Percentiles rank a stretch among this genome's conserved stretches.
These are phyloP conservation scores for Adelges cooleyi DNA, from an alignment of 1,140 invertebrate genomes.

Conservation along the genomic window DNA sequence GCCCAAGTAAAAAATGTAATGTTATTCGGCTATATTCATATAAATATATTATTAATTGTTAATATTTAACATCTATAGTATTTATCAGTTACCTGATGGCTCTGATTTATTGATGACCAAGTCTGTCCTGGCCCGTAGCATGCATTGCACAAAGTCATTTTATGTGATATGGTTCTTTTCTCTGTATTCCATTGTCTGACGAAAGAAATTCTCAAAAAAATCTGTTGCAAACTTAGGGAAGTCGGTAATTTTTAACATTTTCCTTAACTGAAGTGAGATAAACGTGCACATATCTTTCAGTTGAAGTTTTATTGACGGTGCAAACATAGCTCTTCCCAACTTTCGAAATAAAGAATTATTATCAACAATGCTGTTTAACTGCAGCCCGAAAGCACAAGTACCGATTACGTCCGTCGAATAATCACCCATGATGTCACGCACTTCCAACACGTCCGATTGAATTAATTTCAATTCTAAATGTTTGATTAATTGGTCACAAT, in stretches of 20 bases:
- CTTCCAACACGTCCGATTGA: neutral
- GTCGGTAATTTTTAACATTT: constrained; percentile 22
- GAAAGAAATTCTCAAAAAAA: constrained; percentile 30
- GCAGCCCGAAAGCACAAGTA: constrained; percentile 31
- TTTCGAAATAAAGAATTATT: constrained; percentile 7
- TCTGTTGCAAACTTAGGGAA: constrained; percentile 30
- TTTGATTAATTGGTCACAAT: constrained; percentile 33
- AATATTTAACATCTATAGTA: too few relatives aligned
- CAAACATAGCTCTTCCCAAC: neutral
- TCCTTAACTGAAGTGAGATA: constrained; percentile 29
- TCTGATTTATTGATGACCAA: neutral
- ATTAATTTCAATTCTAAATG: constrained; percentile 28
- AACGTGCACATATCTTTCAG: neutral
- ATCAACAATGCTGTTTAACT: constrained; percentile 18
- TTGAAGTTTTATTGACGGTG: neutral
- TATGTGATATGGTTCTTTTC: constrained; percentile 32
- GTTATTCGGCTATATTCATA: too few relatives aligned
- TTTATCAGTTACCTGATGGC: neutral
- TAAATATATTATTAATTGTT: too few relatives aligned
- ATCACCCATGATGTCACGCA: constrained; percentile 2
- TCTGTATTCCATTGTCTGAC: constrained; percentile 34
- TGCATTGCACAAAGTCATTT: constrained; percentile 37
- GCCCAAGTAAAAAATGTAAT: too few relatives aligned
- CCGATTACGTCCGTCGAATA: constrained; percentile 31
- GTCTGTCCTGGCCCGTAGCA: constrained; percentile 9